Evolutionary conservation across 2,888 invertebrate species (phyloP).

Genomic region (Hirtodrosophila confusa): DNA sequence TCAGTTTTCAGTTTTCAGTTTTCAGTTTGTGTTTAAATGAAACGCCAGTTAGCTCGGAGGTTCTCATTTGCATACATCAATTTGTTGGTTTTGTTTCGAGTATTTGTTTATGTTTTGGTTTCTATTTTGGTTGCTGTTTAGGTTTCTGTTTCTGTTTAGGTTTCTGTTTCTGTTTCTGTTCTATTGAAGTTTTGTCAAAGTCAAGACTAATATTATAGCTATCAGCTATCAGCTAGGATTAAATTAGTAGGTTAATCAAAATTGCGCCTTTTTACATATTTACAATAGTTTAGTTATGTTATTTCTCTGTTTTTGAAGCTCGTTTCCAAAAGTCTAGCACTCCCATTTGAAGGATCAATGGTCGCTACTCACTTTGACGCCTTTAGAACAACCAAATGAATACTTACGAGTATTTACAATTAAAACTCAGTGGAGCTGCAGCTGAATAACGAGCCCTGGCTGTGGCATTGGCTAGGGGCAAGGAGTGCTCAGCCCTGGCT

Average conservation of each 20-base stretch:
- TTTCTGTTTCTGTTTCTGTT: slow-evolving; percentile 27
- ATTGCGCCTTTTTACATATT: slow-evolving; percentile 66
- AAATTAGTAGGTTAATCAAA: slow-evolving; percentile 63
- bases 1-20: slow-evolving; percentile 40
- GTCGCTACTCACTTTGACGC: slow-evolving; percentile 24
- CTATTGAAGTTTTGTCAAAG: slow-evolving; percentile 43
- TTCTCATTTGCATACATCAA: slow-evolving; percentile 50
- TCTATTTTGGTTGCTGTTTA: slow-evolving; percentile 25
- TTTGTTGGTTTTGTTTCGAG: slow-evolving; percentile 35
- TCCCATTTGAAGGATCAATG: too few species aligned
- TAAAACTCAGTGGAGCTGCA: slow-evolving; percentile 44
- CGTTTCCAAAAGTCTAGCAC: slow-evolving; percentile 62
- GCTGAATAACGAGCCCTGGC: slow-evolving; percentile 6
- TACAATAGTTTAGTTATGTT: slow-evolving; percentile 58
- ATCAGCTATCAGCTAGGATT: slow-evolving; percentile 62
- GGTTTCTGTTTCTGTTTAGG: slow-evolving; percentile 20
- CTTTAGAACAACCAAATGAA: slow-evolving; percentile 45
- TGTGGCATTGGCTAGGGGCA: too few species aligned
- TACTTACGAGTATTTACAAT: slow-evolving; percentile 65
- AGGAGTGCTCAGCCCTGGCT: slow-evolving; percentile 35
- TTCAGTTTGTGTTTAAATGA: slow-evolving; percentile 68
- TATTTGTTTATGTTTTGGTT: slow-evolving; percentile 15
- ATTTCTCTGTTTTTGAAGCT: slow-evolving; percentile 57
- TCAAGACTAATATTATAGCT: slow-evolving; percentile 69
- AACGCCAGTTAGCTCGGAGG: slow-evolving; percentile 81